Conservation (phyloP, 2,888 invertebrate genomes). For the Amphipoea lucens region DNA sequence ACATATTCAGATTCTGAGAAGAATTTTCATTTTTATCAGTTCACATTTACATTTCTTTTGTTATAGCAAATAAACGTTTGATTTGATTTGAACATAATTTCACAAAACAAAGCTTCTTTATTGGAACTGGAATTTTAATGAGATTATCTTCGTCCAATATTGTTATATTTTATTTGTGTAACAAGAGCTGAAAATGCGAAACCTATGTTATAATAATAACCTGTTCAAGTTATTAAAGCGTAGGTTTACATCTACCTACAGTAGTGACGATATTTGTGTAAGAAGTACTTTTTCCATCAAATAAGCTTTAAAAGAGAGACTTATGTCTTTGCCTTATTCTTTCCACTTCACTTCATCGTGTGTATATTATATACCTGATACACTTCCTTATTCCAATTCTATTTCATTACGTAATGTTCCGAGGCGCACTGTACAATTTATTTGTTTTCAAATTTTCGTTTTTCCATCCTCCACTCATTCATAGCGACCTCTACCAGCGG, state of each 20-base stretch:
- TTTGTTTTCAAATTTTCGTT: conserved; percentile 11
- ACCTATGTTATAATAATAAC: no score
- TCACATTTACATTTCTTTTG: no score
- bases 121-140: not conserved
- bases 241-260: no score
- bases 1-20: not conserved
- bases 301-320: not conserved
- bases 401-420: conserved; percentile 28
- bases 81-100: not conserved
- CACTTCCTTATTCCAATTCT: not conserved
- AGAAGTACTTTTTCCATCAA: not conserved
- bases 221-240: no score
- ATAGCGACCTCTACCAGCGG: not conserved
- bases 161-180: not conserved
- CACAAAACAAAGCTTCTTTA: conserved; percentile 1
- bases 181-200: no score
- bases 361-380: no score
- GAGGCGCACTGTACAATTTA: conserved; percentile 4
- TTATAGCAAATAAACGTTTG: no score
- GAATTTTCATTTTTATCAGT: not conserved
- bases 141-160: not conserved
- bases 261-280: not conserved
- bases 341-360: not conserved
- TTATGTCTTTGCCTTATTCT: not conserved
- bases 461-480: not conserved